Base-by-base conservation (phyloP, 1,140 invertebrate species). In the Lasioglossum baleicum region DNA sequence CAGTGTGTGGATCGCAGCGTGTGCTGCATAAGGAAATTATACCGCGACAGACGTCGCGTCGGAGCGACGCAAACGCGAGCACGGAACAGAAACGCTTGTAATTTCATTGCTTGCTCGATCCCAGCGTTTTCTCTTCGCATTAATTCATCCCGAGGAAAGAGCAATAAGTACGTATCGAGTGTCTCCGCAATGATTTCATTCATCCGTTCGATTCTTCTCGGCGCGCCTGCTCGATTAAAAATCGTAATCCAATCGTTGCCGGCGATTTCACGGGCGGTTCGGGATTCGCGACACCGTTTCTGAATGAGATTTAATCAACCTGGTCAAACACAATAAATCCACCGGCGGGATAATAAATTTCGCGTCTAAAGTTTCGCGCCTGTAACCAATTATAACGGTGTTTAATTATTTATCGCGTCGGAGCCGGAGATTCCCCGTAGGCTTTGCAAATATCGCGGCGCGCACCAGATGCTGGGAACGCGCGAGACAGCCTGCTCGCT, bases 381-480 rank as follows among this genome's bases (percentile, higher is more conserved):
- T 75, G 65, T 68, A 75, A 75, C 77, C 77, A 75, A 74, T 80
- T 80, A 80, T 22, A 53, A 15, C 31, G 64, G 63, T 53, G 53
- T 75, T 80, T 80, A 80, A 80, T 80, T 80, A 80, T 80, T 80
- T 80, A 80, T 75, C 63, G 71, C n/a, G 22, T 17, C 42, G 40
- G 72, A 56, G 69, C 76, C 48, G 60, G 77, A 75, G 77, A 80
- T 75, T 80, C 77, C 77, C 77, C 53, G 72, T 80, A 80, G 77
- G 56, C 72, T 80, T 80, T 51, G 63, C 71, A 67, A 80, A 80
- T 80, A 80, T 80, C 77, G 76, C 75, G 42, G 63, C 51, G 77
- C 42, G 63, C 77, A 75, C 63, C 72, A 56, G 61, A 73, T 79
- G 76, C 61, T 40, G 48, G 48, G 61, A 64, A 71, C 68, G 8